A percentile compares a stretch with the other conserved stretches of the same genome.
Conservation (phyloP, 2,888 invertebrate genomes). For the Ceramica pisi region DNA sequence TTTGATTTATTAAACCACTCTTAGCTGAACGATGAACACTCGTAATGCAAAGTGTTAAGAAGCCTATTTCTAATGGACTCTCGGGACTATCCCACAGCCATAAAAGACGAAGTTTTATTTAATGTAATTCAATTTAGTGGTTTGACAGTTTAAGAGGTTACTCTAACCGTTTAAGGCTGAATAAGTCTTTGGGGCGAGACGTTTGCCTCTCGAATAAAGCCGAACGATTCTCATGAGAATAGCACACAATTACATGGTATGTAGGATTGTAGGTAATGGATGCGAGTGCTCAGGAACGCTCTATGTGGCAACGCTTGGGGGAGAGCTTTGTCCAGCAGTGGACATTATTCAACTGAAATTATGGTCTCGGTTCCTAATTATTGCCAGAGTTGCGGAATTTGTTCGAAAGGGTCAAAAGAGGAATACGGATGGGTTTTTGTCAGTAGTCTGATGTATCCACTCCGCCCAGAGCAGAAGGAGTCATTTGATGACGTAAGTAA, state of each 20-base stretch:
- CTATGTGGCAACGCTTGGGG: not conserved
- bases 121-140: slow-evolving; percentile 19
- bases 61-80: not conserved
- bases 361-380: too few species aligned
- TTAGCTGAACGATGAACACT: not conserved
- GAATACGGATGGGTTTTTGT: too few species aligned
- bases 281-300: too few species aligned
- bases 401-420: too few species aligned
- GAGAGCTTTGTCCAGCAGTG: not conserved
- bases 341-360: not conserved
- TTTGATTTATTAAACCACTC: not conserved
- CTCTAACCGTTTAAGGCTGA: not conserved
- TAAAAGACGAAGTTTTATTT: slow-evolving; percentile 3
- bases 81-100: slow-evolving; percentile 3
- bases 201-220: not conserved
- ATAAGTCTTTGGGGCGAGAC: slow-evolving; percentile 9
- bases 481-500: too few species aligned
- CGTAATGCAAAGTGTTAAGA: not conserved
- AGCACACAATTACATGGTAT: not conserved
- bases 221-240: not conserved
- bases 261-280: too few species aligned
- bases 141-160: slow-evolving; percentile 25
- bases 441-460: too few species aligned
- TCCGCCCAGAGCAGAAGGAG: too few species aligned
- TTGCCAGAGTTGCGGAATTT: too few species aligned